Evolutionary conservation across 2,888 invertebrate species (phyloP), one percentile per base, ranked within the genome.

Genomic region (Cataglyphis altisquamis): DNA sequence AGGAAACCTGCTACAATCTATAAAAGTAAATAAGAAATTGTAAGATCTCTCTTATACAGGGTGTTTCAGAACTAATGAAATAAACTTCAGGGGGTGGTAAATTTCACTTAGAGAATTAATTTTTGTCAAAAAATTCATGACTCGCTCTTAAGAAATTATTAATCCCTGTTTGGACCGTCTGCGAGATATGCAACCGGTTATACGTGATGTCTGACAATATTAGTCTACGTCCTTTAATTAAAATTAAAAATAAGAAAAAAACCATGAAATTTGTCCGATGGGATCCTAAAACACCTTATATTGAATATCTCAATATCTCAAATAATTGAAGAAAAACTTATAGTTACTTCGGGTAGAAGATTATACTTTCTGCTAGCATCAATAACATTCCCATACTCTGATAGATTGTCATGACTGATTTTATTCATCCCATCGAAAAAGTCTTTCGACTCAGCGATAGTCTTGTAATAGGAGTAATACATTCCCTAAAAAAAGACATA

Each of bases 381-480:
- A 36, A 98, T 97, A 74, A 97, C 96, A 75, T 96, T 96, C 0
- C 98, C 98, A 94, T 97, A 97, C 93, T 98, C 98, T 0, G 98
- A 98, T 32, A 97, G 94, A 89, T 97, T 97, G 92, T 98, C 97
- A 85, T 96, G 96, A 94, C 96, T 96, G 0, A 97, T 92, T 87
- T 96, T 96, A 0, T 96, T 93, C 68, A 98, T 95, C 0, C 97
- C 98, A 0, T 96, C 93, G 91, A 94, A 88, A 94, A 97, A 95
- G 91, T 96, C 94, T 25, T 96, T 95, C 85, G 98, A 96, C 86
- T 97, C 96, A 0, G 97, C 96, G 67, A 98, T 95, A 0, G 97
- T 97, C 93, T 98, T 98, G 94, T 97, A 98, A 94, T 98, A 98
- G 0, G 97, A 98, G 94, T 97, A 98, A 93, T 98, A 98, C 91